These are phyloP conservation scores for Heteronetta atricapilla DNA, from an alignment of 2,113 vertebrate genomes.

Conservation along the genomic window DNA sequence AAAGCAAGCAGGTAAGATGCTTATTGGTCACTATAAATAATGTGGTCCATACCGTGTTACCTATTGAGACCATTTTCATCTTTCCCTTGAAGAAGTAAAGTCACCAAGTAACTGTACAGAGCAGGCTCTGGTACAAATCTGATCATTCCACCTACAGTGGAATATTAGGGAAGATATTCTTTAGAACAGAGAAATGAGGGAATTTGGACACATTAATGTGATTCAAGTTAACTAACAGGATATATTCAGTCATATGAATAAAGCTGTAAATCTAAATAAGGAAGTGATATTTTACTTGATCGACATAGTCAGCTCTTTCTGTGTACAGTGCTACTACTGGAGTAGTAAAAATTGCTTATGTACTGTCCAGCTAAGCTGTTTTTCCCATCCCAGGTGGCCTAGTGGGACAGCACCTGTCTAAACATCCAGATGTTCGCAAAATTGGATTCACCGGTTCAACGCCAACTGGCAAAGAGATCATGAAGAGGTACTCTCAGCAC, in stretches of 20 bases:
- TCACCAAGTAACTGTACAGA: neutral
- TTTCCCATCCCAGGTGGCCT: conserved; percentile 69
- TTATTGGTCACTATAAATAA: neutral
- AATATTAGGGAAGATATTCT: neutral
- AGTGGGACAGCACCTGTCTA: conserved; percentile 80
- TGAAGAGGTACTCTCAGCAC: conserved; percentile 78
- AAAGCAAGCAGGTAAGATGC: neutral
- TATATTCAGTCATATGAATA: neutral
- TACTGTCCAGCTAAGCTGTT: neutral
- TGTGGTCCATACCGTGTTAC: neutral
- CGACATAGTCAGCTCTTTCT: neutral
- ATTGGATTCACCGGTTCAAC: conserved; percentile 87
- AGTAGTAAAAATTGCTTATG: neutral
- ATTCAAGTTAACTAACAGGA: neutral
- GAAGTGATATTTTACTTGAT: neutral
- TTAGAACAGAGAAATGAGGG: neutral
- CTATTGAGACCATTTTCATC: neutral
- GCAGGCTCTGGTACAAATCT: neutral
- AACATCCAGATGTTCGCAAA: conserved; percentile 84
- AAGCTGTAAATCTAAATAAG: neutral
- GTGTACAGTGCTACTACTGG: neutral
- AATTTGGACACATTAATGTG: neutral
- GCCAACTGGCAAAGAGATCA: conserved; percentile 84
- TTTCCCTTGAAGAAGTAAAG: neutral
- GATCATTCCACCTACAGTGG: neutral